A percentile compares a stretch with the other conserved stretches of the same genome.
phyloP scores from a whole-genome alignment of 2,113 vertebrate species.

The Illadopsis cleaveri region DNA sequence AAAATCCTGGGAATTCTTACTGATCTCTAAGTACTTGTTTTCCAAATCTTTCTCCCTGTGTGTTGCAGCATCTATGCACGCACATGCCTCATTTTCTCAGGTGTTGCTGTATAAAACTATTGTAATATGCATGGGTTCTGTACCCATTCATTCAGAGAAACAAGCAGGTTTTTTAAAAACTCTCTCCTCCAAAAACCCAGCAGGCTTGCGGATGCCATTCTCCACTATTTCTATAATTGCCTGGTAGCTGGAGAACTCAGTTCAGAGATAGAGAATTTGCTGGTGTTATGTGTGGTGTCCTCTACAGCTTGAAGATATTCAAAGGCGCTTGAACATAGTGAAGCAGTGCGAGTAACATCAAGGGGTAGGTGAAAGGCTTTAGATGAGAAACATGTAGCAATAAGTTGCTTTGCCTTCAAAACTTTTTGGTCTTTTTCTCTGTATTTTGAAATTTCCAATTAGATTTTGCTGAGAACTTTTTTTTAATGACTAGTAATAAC shows the following conservation, averaged over 20 bases:
- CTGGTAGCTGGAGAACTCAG: neutral
- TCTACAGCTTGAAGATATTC: neutral
- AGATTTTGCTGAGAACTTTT: neutral
- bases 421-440: neutral
- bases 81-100: neutral
- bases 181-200: accelerated
- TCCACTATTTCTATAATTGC: neutral
- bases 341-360: neutral
- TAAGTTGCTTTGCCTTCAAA: neutral
- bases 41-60: neutral
- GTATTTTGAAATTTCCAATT: neutral
- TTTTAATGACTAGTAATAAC: neutral
- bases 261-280: neutral
- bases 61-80: neutral
- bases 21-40: neutral
- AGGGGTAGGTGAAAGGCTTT: neutral
- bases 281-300: neutral
- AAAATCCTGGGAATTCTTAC: neutral
- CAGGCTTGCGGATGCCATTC: neutral
- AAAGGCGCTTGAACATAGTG: neutral
- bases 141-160: neutral
- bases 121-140: neutral
- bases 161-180: accelerated
- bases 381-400: neutral
- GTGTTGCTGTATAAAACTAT: neutral